phyloP scores from a whole-genome alignment of 2,888 invertebrate genomes.

The Caenorhabditis wallacei region DNA sequence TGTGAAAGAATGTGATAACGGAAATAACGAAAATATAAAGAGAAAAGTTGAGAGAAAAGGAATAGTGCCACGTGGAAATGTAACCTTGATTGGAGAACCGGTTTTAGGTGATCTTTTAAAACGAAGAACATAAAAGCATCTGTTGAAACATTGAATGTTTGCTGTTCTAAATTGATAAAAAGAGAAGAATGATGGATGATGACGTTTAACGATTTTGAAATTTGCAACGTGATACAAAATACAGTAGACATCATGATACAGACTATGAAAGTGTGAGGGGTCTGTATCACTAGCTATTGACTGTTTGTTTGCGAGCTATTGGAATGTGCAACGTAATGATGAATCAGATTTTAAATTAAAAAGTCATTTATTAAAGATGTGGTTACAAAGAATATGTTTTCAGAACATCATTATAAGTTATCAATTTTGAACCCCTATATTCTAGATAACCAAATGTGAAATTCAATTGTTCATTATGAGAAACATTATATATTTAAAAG shows the following conservation, averaged over 20 bases:
- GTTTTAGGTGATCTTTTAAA: slow-evolving; percentile 41
- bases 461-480: too few species aligned
- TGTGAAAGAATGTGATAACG: slow-evolving; percentile 55
- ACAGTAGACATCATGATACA: background rate
- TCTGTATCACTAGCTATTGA: too few species aligned
- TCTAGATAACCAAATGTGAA: too few species aligned
- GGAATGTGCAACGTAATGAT: too few species aligned
- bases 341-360: too few species aligned
- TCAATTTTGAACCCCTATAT: too few species aligned
- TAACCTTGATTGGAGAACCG: slow-evolving; percentile 21
- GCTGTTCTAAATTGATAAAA: slow-evolving; percentile 40
- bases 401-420: too few species aligned
- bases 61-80: slow-evolving; percentile 20
- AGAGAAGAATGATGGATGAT: slow-evolving; percentile 25
- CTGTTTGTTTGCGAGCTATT: too few species aligned
- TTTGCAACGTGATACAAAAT: slow-evolving; percentile 15
- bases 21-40: background rate
- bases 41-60: background rate
- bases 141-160: background rate
- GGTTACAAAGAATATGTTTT: too few species aligned
- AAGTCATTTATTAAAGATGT: too few species aligned
- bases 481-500: too few species aligned
- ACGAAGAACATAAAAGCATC: slow-evolving; percentile 19
- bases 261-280: too few species aligned
- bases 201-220: slow-evolving; percentile 16